Conservation (phyloP, 2,888 invertebrate genomes). For the Nomada ferruginata region DNA sequence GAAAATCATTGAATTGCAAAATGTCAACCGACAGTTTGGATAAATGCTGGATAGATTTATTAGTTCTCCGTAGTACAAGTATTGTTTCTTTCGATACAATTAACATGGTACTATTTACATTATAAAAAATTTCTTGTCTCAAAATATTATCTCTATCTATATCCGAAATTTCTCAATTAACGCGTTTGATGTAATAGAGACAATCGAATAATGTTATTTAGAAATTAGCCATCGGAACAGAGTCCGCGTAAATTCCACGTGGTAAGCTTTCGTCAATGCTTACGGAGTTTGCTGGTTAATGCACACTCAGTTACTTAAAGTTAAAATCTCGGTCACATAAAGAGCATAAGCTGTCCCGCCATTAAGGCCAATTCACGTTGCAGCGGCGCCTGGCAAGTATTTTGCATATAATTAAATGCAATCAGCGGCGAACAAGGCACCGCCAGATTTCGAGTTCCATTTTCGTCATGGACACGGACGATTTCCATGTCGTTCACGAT, state of each 20-base stretch:
- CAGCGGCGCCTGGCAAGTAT: slow-evolving; percentile 8
- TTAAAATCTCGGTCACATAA: slow-evolving; percentile 28
- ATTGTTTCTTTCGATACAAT: no score
- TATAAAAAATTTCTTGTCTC: no score
- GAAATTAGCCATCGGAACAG: neutral
- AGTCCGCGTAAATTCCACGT: slow-evolving; percentile 15
- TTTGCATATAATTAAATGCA: slow-evolving; percentile 41
- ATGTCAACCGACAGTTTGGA: no score
- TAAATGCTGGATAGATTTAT: no score
- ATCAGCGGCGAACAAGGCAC: slow-evolving; percentile 21
- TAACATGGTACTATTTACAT: no score
- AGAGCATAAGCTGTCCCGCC: slow-evolving; percentile 42
- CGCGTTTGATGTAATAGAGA: neutral
- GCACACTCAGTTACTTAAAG: slow-evolving; percentile 33
- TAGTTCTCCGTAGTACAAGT: no score
- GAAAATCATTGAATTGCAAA: no score
- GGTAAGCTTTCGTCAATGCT: slow-evolving; percentile 34
- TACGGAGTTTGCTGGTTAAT: slow-evolving; percentile 10
- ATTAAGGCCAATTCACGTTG: slow-evolving; percentile 42
- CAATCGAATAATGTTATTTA: neutral
- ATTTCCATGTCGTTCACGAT: neutral
- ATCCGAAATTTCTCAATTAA: neutral
- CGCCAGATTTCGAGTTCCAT: slow-evolving; percentile 6
- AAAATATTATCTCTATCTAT: no score
- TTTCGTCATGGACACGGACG: neutral